phyloP scores from a whole-genome alignment of 2,888 invertebrate genomes.

The Calameuta pallipes region DNA sequence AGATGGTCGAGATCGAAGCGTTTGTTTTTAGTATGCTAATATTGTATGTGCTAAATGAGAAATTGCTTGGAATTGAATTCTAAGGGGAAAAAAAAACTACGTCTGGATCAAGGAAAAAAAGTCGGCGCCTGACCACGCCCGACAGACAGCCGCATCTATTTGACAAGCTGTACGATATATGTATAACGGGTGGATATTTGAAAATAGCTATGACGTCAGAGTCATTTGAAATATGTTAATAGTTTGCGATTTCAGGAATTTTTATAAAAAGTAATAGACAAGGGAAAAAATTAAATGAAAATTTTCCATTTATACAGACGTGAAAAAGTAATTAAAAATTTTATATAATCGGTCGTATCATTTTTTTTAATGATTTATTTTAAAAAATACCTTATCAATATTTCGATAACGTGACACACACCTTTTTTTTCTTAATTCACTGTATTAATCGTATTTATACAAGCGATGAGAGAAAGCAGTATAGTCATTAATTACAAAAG shows the following conservation, averaged over 20 bases:
- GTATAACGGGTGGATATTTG: background rate
- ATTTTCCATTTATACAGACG: background rate
- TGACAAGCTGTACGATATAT: conserved; percentile 1
- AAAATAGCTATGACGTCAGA: background rate
- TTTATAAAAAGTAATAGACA: background rate
- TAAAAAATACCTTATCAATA: background rate
- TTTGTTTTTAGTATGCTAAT: background rate
- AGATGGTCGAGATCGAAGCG: background rate
- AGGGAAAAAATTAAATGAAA: background rate
- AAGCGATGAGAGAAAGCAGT: background rate
- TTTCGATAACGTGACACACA: background rate
- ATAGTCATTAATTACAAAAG: background rate
- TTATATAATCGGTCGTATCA: background rate
- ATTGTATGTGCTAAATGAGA: background rate
- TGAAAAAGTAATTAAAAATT: background rate
- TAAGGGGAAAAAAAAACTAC: background rate
- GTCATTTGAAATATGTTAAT: background rate
- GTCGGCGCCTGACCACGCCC: background rate
- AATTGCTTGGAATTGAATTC: background rate
- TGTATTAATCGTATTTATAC: background rate
- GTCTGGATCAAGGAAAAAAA: background rate
- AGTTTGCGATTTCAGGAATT: background rate
- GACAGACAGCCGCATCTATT: background rate
- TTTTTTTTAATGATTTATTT: background rate
- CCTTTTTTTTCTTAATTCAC: background rate